Base-by-base conservation (phyloP, 2,113 vertebrate species). In the Dolichotis patagonum region DNA sequence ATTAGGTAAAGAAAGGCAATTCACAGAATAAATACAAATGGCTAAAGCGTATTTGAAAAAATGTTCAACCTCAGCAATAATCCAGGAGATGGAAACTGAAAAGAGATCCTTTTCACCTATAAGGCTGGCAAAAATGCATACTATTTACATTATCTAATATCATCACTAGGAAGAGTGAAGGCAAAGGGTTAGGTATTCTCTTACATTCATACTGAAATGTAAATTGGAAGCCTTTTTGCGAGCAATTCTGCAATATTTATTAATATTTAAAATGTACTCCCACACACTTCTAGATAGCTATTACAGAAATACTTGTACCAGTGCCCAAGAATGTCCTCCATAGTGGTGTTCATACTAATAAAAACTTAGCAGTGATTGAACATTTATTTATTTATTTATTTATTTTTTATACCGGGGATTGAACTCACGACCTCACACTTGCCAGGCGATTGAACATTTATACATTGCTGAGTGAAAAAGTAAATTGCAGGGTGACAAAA, bases 241-340 rank as follows among this genome's bases (percentile, higher is more conserved):
- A 97, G 41, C 17, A 77, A 75, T 22, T 82, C 19, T 88, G 56
- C 28, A 65, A 54, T 65, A 41, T 52, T 88, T 77, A 83, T 88
- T 91, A 91, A 88, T 84, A 80, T 32, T 81, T 92, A 41, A 90
- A 80, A 69, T 58, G 71, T 41, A 82, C 19, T 89, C 38, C 87
- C 52, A 96, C 52, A 60, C 22, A 89, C 28, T 84, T 96, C 80
- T 92, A 85, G 16, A 65, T 41, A 85, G 62, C 92, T 54, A 43
- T 22, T 82, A 19, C 58, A 88, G 81, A 90, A 91, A 94, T 13
- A 83, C 26, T 26, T 43, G 54, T 5, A 28, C 63, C 85, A 1
- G 24, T 30, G 52, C 49, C 43, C 32, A 49, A 71, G 43, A 38
- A 81, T 69, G 43, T 24, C 67, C 13, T 32, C 30, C 9, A n/a